Conservation (phyloP, 2,113 vertebrate species). For the Sebastes fasciatus region DNA sequence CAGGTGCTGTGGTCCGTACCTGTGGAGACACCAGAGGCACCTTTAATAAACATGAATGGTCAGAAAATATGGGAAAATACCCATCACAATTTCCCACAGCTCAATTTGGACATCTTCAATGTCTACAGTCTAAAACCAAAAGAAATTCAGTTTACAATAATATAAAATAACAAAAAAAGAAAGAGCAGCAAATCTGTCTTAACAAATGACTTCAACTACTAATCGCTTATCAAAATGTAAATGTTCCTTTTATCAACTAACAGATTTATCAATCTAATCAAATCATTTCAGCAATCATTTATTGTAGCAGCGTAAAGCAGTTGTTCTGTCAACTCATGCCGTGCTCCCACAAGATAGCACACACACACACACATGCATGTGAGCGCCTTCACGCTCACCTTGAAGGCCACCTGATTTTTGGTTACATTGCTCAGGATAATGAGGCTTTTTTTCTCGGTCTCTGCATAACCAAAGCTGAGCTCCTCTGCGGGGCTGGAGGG, state of each 20-base stretch:
- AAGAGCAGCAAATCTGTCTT: no score
- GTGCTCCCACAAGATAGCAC: neutral
- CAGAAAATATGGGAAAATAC: neutral
- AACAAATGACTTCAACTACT: no score
- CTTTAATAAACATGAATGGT: neutral
- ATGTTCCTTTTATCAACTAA: neutral
- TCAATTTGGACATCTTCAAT: neutral
- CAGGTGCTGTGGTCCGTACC: slow-evolving; percentile 98
- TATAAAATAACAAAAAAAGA: no score
- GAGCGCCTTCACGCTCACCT: slow-evolving; percentile 84
- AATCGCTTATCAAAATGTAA: no score
- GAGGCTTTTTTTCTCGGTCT: slow-evolving; percentile 93
- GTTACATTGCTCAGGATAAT: slow-evolving; percentile 95
- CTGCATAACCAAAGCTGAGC: slow-evolving; percentile 93
- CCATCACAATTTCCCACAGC: neutral
- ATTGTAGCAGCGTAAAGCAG: neutral
- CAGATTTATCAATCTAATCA: neutral
- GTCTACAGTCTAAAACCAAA: neutral
- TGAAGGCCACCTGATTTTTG: slow-evolving; percentile 97
- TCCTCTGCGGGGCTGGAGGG: slow-evolving; percentile 94
- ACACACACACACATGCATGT: neutral
- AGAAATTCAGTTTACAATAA: no score
- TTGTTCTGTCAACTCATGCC: neutral
- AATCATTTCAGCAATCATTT: neutral
- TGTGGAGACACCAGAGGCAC: slow-evolving; percentile 62